Base-by-base conservation (phyloP, 1,140 invertebrate genomes). In the Neelides sp. region DNA sequence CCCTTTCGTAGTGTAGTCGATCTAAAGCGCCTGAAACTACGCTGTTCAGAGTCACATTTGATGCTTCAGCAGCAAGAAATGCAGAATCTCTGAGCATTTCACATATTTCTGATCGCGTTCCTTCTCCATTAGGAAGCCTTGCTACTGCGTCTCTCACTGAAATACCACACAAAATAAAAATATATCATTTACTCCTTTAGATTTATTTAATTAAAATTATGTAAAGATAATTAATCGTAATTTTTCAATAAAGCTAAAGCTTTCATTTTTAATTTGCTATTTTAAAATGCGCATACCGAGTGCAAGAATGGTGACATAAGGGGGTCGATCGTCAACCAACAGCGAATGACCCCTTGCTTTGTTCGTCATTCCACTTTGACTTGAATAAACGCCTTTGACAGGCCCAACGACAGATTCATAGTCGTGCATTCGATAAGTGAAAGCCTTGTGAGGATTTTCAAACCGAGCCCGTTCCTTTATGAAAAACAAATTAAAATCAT, bases 71-170 rank as follows among this genome's bases (percentile, higher is more conserved):
- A 19, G 78, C 75, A 24, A 93, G 74, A 60, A 86, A 93, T 62
- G 90, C 85, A 0, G 86, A 91, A 63, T 85, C 83, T 64, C 83
- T 81, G 4, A 87, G 63, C 35, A 88, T 67, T 60, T 84, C 80
- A 68, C 83, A 85, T 56, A 95, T 91, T 62, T 95, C 89, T 3
- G 82, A 78, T 23, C 89, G 69, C 0, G 90, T 92, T 20, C 92
- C 91, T 71, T 95, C 87, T 0, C 91, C 90, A 67, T 89, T 94
- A 1, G 92, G 91, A 49, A 96, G 70, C 36, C 92, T 70, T 0
- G 92, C 89, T 0, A 89, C 85, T 3, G 91, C 87, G 73, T 96
- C 91, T 34, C 90, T 71, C 8, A 96, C 88, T 74, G 59, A 41
- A 65, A 59, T 54, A 58, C 58, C 39, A 27, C 13, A 20, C 48